Conservation (phyloP, 2,888 invertebrate genomes). For the Pardosa pseudoannulata region DNA sequence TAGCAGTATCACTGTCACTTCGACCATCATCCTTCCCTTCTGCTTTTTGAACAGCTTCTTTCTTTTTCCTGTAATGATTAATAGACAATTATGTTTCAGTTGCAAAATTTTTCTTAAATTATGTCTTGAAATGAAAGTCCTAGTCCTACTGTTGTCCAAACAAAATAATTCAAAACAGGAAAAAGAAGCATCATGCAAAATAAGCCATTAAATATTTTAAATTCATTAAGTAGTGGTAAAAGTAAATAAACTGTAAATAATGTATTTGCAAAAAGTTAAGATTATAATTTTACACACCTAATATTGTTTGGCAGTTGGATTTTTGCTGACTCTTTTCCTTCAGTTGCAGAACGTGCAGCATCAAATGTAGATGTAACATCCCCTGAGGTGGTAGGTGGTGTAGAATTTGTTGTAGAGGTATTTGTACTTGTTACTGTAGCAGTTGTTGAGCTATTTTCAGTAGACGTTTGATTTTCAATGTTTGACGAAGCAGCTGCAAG, state of each 20-base stretch:
- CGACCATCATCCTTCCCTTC: conserved; percentile 52
- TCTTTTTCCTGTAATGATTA: conserved; percentile 53
- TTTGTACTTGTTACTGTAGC: neutral
- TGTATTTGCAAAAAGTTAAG: too few species aligned
- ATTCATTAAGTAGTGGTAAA: too few species aligned
- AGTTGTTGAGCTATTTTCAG: conserved; percentile 4
- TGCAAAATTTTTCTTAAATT: too few species aligned
- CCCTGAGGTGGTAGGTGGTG: conserved; percentile 48
- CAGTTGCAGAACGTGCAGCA: neutral
- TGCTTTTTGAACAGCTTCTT: conserved; percentile 50
- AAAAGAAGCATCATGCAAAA: too few species aligned
- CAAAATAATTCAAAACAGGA: too few species aligned
- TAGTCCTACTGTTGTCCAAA: too few species aligned
- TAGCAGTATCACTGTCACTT: conserved; percentile 70
- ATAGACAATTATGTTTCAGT: too few species aligned
- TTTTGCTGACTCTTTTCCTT: conserved; percentile 33
- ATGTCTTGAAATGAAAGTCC: too few species aligned
- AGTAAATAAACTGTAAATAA: too few species aligned
- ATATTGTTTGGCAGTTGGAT: conserved; percentile 54
- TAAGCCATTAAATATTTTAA: too few species aligned
- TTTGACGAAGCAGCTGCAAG: conserved; percentile 2
- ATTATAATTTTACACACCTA: too few species aligned
- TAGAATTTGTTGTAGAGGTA: conserved; percentile 79
- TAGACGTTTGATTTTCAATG: conserved; percentile 26
- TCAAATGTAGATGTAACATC: conserved; percentile 7